Base-by-base conservation (phyloP, 2,113 vertebrate species). In the Fregetta grallaria region DNA sequence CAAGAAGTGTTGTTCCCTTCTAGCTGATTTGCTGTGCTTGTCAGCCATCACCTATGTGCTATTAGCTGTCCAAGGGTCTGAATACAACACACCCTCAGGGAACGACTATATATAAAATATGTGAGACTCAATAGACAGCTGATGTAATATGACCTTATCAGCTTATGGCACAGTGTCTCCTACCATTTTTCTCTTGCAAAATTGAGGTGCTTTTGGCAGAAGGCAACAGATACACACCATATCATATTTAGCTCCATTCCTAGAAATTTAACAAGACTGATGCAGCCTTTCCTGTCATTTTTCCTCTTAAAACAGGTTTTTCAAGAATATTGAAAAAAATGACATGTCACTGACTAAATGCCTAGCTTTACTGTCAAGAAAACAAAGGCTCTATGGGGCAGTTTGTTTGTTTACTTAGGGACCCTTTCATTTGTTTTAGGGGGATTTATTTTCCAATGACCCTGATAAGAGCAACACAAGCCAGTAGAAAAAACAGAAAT, bases 111-210 rank as follows among this genome's bases (percentile, higher is more conserved):
- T 88, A 88, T 93, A 94, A 96, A 97, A 94, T 90, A 94, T 36
- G 94, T 96, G 94, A 97, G 92, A 91, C 91, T 91, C 91, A n/a
- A 96, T 9, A 85, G 96, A 96, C 96, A 96, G 86, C 61, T 96
- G 96, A 97, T 95, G 96, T 96, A 96, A 96, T 96, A 94, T 96
- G 96, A 97, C 96, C 96, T 96, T 97, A 97, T 96, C 95, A 96
- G 96, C 94, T 96, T 95, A 96, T 92, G 88, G 91, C 96, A 87
- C 92, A 32, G 94, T 95, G 95, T 96, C 95, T 95, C 83, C 91
- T 96, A 47, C 88, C 92, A 95, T 97, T 95, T 77, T 68, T 75
- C 92, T 81, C 88, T 96, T 73, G 84, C 72, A 92, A 94, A 92
- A 91, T 65, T 77, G 95, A 96, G 95, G 90, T 84, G 76, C 73